Evolutionary conservation across 2,797 vertebrate genomes (phyloP).

Genomic region (Lepilemur ruficaudatus): DNA sequence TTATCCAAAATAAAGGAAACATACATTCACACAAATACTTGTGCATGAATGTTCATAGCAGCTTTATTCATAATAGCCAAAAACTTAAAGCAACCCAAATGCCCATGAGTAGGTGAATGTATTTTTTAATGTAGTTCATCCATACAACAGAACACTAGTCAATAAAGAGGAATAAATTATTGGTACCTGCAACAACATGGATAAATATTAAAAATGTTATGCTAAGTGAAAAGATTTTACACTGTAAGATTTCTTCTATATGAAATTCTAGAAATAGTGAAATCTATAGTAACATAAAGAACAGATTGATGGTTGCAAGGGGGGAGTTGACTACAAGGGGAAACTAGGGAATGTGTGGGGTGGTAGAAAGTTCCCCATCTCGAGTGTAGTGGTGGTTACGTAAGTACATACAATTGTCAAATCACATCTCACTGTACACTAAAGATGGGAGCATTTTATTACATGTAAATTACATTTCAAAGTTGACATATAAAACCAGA

Average conservation of each 20-base stretch:
- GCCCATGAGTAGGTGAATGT: background rate
- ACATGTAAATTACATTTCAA: background rate
- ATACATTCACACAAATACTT: background rate
- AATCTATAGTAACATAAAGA: background rate
- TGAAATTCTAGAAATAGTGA: background rate
- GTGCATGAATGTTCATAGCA: background rate
- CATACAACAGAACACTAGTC: background rate
- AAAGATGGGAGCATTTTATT: background rate
- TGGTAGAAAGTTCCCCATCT: background rate
- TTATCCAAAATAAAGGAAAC: background rate
- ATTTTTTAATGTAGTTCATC: background rate
- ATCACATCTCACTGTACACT: background rate
- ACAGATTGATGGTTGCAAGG: background rate
- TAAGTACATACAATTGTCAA: background rate
- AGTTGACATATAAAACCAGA: background rate
- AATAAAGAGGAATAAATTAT: background rate
- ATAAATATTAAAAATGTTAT: background rate
- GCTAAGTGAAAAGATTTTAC: background rate
- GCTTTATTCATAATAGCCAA: background rate
- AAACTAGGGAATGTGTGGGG: background rate
- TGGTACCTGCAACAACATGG: background rate
- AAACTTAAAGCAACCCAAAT: background rate
- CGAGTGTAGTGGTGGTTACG: rapidly evolving
- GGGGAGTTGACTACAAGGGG: background rate
- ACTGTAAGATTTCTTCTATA: background rate